Conservation (phyloP, 2,888 invertebrate species). For the Trypoxylon attenuatum region DNA sequence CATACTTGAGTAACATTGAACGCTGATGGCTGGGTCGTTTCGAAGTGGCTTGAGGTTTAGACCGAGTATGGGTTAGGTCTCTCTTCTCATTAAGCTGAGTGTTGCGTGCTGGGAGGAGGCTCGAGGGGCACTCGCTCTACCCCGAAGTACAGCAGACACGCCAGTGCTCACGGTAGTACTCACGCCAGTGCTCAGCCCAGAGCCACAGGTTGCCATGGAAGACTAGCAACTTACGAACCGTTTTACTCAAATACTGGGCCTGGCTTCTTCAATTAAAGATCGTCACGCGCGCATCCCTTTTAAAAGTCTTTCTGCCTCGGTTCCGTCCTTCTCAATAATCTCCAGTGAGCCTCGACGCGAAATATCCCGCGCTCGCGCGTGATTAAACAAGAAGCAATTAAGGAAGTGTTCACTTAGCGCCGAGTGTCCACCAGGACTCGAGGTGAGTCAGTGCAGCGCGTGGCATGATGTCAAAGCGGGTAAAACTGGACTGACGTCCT, state of each 20-base stretch:
- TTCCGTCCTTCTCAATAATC: background rate
- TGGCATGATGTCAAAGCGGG: background rate
- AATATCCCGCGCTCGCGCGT: background rate
- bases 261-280: conserved; percentile 59
- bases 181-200: conserved; percentile 23
- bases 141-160: conserved; percentile 60
- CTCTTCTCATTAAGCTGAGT: conserved; percentile 73
- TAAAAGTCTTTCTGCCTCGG: background rate
- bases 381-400: background rate
- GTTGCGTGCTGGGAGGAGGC: conserved; percentile 70
- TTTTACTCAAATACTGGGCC: conserved; percentile 57
- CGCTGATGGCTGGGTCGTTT: conserved; percentile 51
- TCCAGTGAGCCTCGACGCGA: background rate
- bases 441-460: background rate
- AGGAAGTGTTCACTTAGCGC: background rate
- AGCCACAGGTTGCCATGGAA: conserved; percentile 67
- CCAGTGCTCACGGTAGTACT: conserved; percentile 36
- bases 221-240: conserved; percentile 64
- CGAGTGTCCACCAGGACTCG: background rate
- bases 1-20: conserved; percentile 45
- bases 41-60: conserved; percentile 59
- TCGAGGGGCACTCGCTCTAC: conserved; percentile 69
- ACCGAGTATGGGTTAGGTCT: conserved; percentile 54
- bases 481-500: too few species aligned
- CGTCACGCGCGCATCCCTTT: conserved; percentile 3